phyloP scores from a whole-genome alignment of 2,113 vertebrate genomes.

The Tonatia bakeri region DNA sequence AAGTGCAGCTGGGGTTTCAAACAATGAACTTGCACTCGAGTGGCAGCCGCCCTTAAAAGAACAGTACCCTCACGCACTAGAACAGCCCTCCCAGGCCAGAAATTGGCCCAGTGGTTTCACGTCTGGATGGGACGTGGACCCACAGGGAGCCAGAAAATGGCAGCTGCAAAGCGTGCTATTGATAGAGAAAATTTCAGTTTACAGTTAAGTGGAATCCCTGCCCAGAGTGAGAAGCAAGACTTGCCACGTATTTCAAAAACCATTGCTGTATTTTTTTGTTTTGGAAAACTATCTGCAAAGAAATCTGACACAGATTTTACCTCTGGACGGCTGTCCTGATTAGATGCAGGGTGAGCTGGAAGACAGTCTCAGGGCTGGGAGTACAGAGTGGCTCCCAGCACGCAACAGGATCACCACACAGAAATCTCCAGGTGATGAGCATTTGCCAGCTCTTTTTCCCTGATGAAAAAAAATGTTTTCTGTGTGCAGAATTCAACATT shows the following conservation, averaged over 20 bases:
- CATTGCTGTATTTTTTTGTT: neutral
- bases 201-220: slow-evolving; percentile 32
- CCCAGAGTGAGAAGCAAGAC: slow-evolving; percentile 8
- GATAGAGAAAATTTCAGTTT: slow-evolving; percentile 25
- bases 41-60: slow-evolving; percentile 25
- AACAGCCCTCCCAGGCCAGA: slow-evolving; percentile 23
- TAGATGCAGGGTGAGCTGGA: slow-evolving; percentile 12
- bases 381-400: neutral
- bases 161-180: slow-evolving; percentile 47
- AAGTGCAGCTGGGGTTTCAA: slow-evolving; percentile 57
- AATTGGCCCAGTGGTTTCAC: slow-evolving; percentile 30
- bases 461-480: neutral
- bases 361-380: neutral
- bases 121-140: slow-evolving; percentile 30
- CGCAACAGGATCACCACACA: neutral
- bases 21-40: slow-evolving; percentile 56
- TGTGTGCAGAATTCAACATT: neutral
- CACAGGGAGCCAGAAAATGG: slow-evolving; percentile 42
- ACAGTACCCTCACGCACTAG: neutral
- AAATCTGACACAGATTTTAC: slow-evolving; percentile 9
- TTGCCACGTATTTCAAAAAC: slow-evolving; percentile 38
- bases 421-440: neutral
- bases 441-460: neutral
- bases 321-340: slow-evolving; percentile 30
- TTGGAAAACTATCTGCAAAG: neutral